Percentiles rank a stretch among this genome's conserved stretches.
phyloP scores from a whole-genome alignment of 2,113 vertebrate genomes.

The Entelurus aequoreus region DNA sequence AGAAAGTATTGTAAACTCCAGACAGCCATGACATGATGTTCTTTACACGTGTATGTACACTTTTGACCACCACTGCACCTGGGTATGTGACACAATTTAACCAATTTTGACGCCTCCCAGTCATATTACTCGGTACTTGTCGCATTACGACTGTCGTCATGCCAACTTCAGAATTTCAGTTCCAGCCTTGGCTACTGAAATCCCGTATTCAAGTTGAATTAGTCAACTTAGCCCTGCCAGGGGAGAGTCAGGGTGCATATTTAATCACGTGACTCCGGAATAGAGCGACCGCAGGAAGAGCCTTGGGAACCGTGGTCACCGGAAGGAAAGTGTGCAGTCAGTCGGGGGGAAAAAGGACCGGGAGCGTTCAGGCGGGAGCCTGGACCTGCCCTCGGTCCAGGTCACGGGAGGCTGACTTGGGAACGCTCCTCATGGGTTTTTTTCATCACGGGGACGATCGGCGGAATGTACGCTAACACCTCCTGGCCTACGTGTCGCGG shows the following conservation, averaged over 20 bases:
- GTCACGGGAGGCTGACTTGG: constrained; percentile 23
- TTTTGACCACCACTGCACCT: too few species aligned
- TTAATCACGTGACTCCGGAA: constrained; percentile 3
- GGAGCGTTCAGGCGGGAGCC: constrained; percentile 23
- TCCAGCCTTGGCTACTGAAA: too few species aligned
- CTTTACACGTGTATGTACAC: too few species aligned
- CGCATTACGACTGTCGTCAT: too few species aligned
- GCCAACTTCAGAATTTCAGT: too few species aligned
- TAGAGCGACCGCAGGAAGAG: constrained; percentile 34
- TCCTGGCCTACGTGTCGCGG: constrained; percentile 28
- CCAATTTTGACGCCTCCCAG: too few species aligned
- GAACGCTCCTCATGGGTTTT: constrained; percentile 25
- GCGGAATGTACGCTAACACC: not conserved
- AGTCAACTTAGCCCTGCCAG: not conserved
- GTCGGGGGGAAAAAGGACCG: constrained; percentile 27
- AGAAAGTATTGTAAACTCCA: too few species aligned
- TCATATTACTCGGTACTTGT: too few species aligned
- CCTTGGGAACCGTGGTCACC: constrained; percentile 47
- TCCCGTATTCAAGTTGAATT: too few species aligned
- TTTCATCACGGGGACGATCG: too few species aligned
- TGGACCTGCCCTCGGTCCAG: constrained; percentile 36
- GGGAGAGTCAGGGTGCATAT: not conserved
- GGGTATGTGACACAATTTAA: too few species aligned
- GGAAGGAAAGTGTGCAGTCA: constrained; percentile 46
- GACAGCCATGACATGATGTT: too few species aligned